Conservation (phyloP, 2,113 vertebrate species). For the Nymphicus hollandicus region DNA sequence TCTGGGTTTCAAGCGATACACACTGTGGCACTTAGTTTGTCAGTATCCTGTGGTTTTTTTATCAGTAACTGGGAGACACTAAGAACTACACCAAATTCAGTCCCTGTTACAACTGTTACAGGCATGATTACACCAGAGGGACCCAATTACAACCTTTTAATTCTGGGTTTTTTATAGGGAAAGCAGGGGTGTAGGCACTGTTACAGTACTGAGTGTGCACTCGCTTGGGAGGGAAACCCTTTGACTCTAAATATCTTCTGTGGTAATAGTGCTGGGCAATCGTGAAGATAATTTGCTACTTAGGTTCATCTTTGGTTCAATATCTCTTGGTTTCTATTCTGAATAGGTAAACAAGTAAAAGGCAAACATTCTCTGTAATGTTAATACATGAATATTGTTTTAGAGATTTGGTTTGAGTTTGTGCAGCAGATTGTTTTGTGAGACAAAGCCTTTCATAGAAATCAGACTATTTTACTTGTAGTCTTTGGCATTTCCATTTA, state of each 20-base stretch:
- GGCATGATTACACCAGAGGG: not conserved
- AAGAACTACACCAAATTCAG: not conserved
- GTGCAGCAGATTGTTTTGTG: constrained; percentile 27
- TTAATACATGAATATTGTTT: not conserved
- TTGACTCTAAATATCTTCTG: not conserved
- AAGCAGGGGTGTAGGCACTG: not conserved
- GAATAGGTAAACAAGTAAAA: not conserved
- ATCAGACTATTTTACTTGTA: constrained; percentile 21
- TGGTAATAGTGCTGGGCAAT: not conserved
- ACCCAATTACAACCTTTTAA: not conserved
- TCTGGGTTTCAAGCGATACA: not conserved
- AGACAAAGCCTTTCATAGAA: constrained; percentile 37
- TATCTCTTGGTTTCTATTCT: not conserved
- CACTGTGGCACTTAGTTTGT: not conserved
- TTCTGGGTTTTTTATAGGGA: not conserved
- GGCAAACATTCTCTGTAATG: not conserved
- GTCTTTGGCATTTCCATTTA: constrained; percentile 67
- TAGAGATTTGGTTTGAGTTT: constrained; percentile 22
- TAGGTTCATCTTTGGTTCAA: not conserved
- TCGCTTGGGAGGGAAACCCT: not conserved
- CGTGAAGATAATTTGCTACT: not conserved
- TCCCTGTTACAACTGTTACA: not conserved
- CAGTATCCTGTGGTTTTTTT: not conserved
- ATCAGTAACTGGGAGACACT: accelerated
- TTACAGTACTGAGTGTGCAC: not conserved